Percentiles rank a stretch among this genome's conserved stretches.
phyloP scores from a whole-genome alignment of 2,888 invertebrate species.

The Xanthorhoe designata region DNA sequence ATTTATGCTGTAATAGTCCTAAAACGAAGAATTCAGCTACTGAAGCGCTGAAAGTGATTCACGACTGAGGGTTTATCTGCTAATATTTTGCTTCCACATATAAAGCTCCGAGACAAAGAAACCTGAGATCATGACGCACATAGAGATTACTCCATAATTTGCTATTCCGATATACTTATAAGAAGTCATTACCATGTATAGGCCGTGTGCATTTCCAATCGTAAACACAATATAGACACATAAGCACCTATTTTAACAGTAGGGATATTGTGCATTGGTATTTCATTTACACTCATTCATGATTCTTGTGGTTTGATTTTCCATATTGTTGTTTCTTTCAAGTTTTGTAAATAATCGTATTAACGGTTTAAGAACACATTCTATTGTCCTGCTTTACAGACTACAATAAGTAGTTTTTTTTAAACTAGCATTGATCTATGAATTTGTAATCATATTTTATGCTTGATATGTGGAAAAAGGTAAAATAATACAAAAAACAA shows the following conservation, averaged over 20 bases:
- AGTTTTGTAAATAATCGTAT: background rate
- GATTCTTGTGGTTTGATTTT: background rate
- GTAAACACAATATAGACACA: background rate
- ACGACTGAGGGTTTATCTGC: slow-evolving; percentile 6
- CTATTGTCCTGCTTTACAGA: background rate
- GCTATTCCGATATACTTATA: slow-evolving; percentile 7
- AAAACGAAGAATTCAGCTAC: background rate
- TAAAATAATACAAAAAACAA: too few relatives aligned
- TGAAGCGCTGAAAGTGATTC: slow-evolving; percentile 9
- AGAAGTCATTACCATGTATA: slow-evolving; percentile 15
- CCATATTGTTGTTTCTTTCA: background rate
- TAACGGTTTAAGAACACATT: background rate
- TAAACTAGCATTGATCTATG: too few relatives aligned
- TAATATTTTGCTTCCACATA: slow-evolving; percentile 13
- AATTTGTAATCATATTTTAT: too few relatives aligned
- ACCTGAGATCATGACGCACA: slow-evolving; percentile 23
- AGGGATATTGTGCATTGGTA: background rate
- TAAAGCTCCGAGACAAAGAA: slow-evolving; percentile 24
- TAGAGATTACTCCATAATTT: slow-evolving; percentile 12
- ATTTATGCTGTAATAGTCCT: background rate
- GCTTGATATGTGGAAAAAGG: too few relatives aligned
- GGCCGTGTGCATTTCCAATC: slow-evolving; percentile 6
- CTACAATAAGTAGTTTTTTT: too few relatives aligned
- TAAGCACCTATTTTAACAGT: background rate
- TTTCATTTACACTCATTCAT: background rate